Evolutionary conservation across 53 echinoderm and acorn worm species (phyloP).

Genomic region (Echinometra lucunter): DNA sequence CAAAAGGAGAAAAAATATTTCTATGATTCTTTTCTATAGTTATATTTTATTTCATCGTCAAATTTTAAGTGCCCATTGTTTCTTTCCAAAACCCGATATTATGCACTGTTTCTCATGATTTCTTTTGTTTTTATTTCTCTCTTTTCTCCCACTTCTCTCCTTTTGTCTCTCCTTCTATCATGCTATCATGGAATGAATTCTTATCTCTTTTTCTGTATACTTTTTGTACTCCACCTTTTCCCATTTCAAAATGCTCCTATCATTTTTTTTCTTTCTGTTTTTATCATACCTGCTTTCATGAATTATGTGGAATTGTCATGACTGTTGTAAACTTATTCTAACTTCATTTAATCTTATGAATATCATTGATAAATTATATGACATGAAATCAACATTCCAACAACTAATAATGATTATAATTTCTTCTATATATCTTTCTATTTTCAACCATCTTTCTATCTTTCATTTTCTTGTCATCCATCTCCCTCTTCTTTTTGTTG

Average conservation of each 20-base stretch:
- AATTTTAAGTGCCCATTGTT: not conserved
- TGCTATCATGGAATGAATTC: conserved; percentile 20
- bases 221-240: not conserved
- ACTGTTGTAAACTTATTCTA: not conserved
- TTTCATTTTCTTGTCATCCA: not conserved
- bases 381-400: not conserved
- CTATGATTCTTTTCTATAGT: not conserved
- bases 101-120: conserved; percentile 31
- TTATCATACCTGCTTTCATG: no score
- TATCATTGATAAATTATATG: not conserved
- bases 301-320: not conserved
- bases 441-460: not conserved
- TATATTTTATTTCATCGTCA: not conserved
- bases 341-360: not conserved
- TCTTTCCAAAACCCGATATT: not conserved
- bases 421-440: not conserved
- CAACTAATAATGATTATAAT: not conserved
- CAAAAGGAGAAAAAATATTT: not conserved
- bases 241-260: not conserved
- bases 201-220: not conserved
- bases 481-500: not conserved
- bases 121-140: conserved; percentile 60
- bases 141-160: conserved; percentile 28
- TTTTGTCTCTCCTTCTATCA: conserved; percentile 12
- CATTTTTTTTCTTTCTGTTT: not conserved